Percentiles rank a stretch among this genome's conserved stretches.
Evolutionary conservation across 2,113 vertebrate genomes (phyloP).

Genomic region (Hepsetus odoe): DNA sequence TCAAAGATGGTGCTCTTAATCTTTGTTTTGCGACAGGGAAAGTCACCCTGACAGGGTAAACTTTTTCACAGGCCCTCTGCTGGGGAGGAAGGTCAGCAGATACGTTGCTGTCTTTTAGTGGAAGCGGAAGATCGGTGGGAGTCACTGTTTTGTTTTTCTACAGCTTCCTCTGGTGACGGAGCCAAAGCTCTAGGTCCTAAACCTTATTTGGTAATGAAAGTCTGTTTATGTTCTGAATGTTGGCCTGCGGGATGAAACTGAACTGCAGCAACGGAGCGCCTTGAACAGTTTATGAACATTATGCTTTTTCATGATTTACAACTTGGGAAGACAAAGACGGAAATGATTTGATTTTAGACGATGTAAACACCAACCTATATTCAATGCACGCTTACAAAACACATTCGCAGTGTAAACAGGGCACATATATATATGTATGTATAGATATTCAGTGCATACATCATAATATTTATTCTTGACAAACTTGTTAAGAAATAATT

Average conservation of each 20-base stretch:
- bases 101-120: slow-evolving; percentile 1
- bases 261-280: neutral
- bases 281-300: neutral
- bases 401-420: neutral
- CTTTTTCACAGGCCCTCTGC: neutral
- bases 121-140: neutral
- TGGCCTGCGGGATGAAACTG: slow-evolving; percentile 12
- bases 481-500: no score
- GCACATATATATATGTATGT: no score
- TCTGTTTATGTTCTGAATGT: slow-evolving; percentile 26
- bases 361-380: neutral
- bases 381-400: neutral
- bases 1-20: slow-evolving; percentile 18
- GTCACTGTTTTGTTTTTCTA: neutral
- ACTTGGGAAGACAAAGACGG: neutral
- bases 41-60: neutral
- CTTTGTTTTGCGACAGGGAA: neutral
- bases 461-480: no score
- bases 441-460: no score
- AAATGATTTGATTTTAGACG: slow-evolving; percentile 16
- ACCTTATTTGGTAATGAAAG: slow-evolving; percentile 35
- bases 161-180: slow-evolving; percentile 37
- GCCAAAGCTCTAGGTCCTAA: slow-evolving; percentile 7
- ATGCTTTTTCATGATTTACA: slow-evolving; percentile 13
- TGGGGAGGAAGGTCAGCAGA: neutral